Evolutionary conservation across 2,888 invertebrate species (phyloP).

Genomic region (Aspidiotus rigidus): DNA sequence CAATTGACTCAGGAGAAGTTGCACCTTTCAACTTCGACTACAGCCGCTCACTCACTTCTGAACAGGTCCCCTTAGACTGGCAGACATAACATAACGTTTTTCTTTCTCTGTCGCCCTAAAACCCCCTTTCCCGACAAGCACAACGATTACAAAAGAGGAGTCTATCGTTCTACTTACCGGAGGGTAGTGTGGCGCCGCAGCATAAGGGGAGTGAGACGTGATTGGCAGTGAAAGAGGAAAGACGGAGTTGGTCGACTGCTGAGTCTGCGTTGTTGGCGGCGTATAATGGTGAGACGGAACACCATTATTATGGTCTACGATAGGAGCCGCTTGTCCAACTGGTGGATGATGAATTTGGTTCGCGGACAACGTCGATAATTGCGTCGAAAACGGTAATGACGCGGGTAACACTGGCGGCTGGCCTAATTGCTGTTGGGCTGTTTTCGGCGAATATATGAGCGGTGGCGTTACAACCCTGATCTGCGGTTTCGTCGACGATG

Average conservation of each 20-base stretch:
- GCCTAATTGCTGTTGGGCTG: slow-evolving; percentile 17
- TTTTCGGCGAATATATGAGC: slow-evolving; percentile 11
- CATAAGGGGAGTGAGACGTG: slow-evolving; percentile 5
- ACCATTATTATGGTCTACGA: slow-evolving; percentile 27
- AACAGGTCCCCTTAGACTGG: no score
- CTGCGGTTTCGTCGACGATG: slow-evolving; percentile 22
- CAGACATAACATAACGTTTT: no score
- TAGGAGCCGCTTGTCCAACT: slow-evolving; percentile 20
- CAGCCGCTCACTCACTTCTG: no score
- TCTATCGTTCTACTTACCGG: not conserved
- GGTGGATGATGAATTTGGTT: slow-evolving; percentile 35
- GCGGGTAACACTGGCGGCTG: slow-evolving; percentile 32
- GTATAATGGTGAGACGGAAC: slow-evolving; percentile 18
- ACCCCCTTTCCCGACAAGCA: no score
- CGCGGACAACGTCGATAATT: slow-evolving; percentile 19
- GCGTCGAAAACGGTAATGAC: slow-evolving; percentile 17
- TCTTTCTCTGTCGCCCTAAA: no score
- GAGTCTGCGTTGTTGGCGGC: slow-evolving; percentile 9
- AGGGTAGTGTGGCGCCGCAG: slow-evolving; percentile 10
- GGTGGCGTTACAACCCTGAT: slow-evolving; percentile 21
- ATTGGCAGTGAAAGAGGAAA: slow-evolving; percentile 7
- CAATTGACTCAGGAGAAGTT: no score
- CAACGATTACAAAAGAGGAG: no score
- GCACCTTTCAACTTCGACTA: no score
- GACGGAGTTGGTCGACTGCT: not conserved